These are phyloP conservation scores for Sebastes wilsoni DNA, from an alignment of 2,797 vertebrate genomes.

Conservation along the genomic window DNA sequence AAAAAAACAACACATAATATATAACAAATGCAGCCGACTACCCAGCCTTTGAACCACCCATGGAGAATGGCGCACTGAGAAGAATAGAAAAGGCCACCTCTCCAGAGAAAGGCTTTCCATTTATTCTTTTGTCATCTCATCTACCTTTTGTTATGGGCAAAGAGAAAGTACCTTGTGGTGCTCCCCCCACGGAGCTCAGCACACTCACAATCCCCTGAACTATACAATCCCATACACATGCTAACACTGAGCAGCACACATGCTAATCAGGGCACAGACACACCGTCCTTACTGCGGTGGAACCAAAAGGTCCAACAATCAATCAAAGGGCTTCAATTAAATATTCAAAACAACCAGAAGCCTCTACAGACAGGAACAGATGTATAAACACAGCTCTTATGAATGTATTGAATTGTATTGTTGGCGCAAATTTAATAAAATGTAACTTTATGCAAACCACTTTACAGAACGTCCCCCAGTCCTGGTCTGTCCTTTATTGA, in stretches of 20 bases:
- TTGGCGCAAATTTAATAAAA: neutral
- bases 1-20: neutral
- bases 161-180: slow-evolving; percentile 29
- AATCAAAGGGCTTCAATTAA: slow-evolving; percentile 27
- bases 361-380: neutral
- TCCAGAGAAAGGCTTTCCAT: slow-evolving; percentile 22
- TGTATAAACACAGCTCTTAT: neutral
- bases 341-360: slow-evolving; percentile 24
- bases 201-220: slow-evolving; percentile 15
- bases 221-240: slow-evolving; percentile 50
- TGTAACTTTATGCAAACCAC: neutral
- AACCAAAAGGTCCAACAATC: slow-evolving; percentile 24
- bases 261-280: slow-evolving; percentile 43
- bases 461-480: neutral
- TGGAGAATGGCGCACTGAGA: neutral
- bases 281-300: neutral
- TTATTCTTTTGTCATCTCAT: slow-evolving; percentile 38
- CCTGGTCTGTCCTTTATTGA: neutral
- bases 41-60: slow-evolving; percentile 9
- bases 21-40: neutral
- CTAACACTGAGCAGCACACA: slow-evolving; percentile 40
- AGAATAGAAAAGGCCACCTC: slow-evolving; percentile 14
- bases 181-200: slow-evolving; percentile 33
- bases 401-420: neutral
- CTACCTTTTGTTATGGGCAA: slow-evolving; percentile 58